Percentiles rank a stretch among this genome's conserved stretches.
Conservation (phyloP, 2,797 vertebrate species). For the Telmatherina bonti region DNA sequence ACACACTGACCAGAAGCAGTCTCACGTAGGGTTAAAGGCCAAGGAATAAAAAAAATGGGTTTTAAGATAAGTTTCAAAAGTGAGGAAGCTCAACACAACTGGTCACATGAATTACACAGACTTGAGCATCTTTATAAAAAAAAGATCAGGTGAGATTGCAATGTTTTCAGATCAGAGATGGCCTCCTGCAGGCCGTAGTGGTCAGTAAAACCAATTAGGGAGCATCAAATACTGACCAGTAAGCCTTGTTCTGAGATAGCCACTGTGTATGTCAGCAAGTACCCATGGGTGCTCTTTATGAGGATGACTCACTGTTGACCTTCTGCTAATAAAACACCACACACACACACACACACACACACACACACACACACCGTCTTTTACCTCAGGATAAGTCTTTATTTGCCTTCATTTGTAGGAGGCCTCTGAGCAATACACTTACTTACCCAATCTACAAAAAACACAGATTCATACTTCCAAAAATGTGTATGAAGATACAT, state of each 20-base stretch:
- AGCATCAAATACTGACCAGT: slow-evolving; percentile 67
- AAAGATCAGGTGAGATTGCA: not conserved
- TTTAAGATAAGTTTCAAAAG: too few species aligned
- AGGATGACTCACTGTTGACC: slow-evolving; percentile 62
- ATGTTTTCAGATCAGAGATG: slow-evolving; percentile 43
- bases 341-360: slow-evolving; percentile 19
- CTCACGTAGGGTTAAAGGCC: too few species aligned
- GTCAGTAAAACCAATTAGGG: slow-evolving; percentile 65
- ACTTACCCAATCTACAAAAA: not conserved
- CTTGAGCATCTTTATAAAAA: slow-evolving; percentile 17
- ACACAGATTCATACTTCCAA: slow-evolving; percentile 6
- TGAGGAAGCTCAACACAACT: too few species aligned
- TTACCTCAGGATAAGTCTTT: slow-evolving; percentile 6
- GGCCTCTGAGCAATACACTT: slow-evolving; percentile 44
- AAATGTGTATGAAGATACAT: not conserved
- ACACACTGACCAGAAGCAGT: too few species aligned
- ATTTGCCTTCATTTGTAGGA: slow-evolving; percentile 32
- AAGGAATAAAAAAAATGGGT: too few species aligned
- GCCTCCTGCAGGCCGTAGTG: slow-evolving; percentile 45
- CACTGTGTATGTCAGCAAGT: slow-evolving; percentile 37
- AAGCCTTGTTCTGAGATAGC: slow-evolving; percentile 43
- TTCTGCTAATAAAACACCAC: slow-evolving; percentile 55
- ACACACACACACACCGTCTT: too few species aligned
- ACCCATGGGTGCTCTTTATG: slow-evolving; percentile 51
- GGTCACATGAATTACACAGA: slow-evolving; percentile 24